Base-by-base conservation (phyloP, 2,113 vertebrate genomes). In the Cyprinodon tularosa region DNA sequence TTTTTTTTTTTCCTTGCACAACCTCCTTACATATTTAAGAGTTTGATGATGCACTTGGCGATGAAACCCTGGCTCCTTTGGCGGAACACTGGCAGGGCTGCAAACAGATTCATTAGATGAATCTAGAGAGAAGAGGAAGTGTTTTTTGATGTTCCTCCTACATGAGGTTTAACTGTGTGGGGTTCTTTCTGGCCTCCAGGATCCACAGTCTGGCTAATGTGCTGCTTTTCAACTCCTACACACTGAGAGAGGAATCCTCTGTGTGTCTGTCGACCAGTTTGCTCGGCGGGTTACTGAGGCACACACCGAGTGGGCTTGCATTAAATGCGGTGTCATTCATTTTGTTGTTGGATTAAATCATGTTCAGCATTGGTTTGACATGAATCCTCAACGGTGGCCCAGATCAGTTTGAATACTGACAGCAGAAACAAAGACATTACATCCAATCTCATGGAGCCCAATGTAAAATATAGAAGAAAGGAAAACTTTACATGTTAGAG, bases 181-280 rank as follows among this genome's bases (percentile, higher is more conserved):
- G 90, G 75, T 84, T 89, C 81, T 90, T 76, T 75, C 77, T 88
- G 87, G 86, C 90, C 89, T 91, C 71, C 61, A 91, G 89, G 89
- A 92, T 84, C 79, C 61, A 45, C 77, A 84, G 87, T 89, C 87
- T 92, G 89, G 87, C 76, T 91, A 91, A 89, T 93, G 79, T 89
- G 87, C 77, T 86, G 72, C 90, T 93, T 91, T 91, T 77, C 88
- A 90, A 90, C 59, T 89, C 90, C 89, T 73, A 92, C 88, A 87
- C 88, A 77, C 45, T 68, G 73, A 77, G 72, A 72, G 79, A 87
- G 75, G 78, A 84, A 81, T 77, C 71, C 63, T 68, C 71, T 10
- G 39, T 59, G 72, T 68, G 74, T 69, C 71, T 72, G 74, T 80
- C 50, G 29, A 78, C 72, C 76, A 66, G 42, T 60, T 57, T 11